Conservation (phyloP, 2,888 invertebrate genomes). For the Anagyrus pseudococci region DNA sequence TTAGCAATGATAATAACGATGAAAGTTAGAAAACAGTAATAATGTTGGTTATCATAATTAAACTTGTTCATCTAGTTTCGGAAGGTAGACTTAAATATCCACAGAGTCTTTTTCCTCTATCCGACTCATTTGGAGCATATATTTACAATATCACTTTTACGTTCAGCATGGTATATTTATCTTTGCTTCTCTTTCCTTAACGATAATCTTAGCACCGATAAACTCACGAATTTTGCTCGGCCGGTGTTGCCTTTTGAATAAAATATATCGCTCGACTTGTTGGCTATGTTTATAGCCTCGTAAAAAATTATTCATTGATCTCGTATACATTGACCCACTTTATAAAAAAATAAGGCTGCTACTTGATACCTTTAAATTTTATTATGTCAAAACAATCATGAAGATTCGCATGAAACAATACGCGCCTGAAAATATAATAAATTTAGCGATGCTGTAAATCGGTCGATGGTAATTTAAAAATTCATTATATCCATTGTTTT, state of each 20-base stretch:
- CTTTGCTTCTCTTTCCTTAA: neutral
- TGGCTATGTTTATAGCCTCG: neutral
- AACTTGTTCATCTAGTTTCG: constrained; percentile 1
- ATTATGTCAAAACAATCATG: no score
- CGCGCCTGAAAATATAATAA: no score
- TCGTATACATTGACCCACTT: no score
- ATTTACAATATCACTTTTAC: neutral
- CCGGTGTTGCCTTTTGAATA: neutral
- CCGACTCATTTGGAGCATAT: neutral
- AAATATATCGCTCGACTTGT: neutral
- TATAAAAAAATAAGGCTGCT: no score
- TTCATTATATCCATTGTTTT: no score
- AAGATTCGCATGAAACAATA: no score
- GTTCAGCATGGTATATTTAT: neutral
- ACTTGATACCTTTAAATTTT: no score
- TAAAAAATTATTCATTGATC: neutral
- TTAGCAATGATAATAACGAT: constrained; percentile 10
- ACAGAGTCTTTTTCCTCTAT: no score
- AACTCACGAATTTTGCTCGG: neutral
- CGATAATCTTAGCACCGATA: neutral
- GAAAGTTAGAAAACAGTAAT: neutral
- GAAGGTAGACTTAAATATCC: neutral
- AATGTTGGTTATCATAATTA: neutral
- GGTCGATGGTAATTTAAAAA: no score
- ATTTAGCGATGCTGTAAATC: no score